Evolutionary conservation across 1,140 invertebrate genomes (phyloP).

Genomic region (Octopus sinensis): DNA sequence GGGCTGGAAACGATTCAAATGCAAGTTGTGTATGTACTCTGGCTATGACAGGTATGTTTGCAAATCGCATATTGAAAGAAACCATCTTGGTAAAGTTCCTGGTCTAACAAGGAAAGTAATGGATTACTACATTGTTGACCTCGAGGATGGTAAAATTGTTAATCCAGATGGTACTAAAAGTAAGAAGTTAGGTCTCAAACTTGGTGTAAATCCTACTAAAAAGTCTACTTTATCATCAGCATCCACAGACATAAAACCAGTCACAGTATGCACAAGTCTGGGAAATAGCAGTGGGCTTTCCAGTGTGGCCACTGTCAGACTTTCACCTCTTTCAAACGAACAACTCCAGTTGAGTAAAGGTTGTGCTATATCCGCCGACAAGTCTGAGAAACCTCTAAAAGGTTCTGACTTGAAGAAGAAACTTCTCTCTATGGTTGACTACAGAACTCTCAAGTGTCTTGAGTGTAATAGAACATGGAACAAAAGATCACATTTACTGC

Average conservation of each 20-base stretch:
- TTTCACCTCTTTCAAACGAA: background rate
- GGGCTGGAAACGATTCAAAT: slow-evolving; percentile 56
- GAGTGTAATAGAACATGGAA: slow-evolving; percentile 50
- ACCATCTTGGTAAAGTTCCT: slow-evolving; percentile 37
- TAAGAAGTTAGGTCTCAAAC: background rate
- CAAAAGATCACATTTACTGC: slow-evolving; percentile 52
- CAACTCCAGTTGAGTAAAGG: background rate
- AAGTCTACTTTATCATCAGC: background rate
- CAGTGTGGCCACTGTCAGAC: background rate
- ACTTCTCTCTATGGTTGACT: background rate
- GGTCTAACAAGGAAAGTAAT: slow-evolving; percentile 23
- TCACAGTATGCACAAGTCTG: background rate
- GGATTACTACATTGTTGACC: slow-evolving; percentile 36
- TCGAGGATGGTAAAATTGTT: slow-evolving; percentile 29
- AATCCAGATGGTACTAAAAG: background rate
- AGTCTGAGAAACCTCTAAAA: background rate
- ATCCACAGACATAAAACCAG: background rate
- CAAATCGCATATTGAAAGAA: slow-evolving; percentile 44
- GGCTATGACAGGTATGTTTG: slow-evolving; percentile 54
- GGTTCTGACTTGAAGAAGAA: slow-evolving; percentile 4
- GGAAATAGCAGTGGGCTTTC: background rate
- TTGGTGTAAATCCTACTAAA: background rate
- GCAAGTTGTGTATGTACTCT: slow-evolving; percentile 53
- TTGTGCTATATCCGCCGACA: background rate
- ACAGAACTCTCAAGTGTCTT: slow-evolving; percentile 39